phyloP scores from a whole-genome alignment of 2,113 vertebrate genomes.

The Lamprologus speciosus region DNA sequence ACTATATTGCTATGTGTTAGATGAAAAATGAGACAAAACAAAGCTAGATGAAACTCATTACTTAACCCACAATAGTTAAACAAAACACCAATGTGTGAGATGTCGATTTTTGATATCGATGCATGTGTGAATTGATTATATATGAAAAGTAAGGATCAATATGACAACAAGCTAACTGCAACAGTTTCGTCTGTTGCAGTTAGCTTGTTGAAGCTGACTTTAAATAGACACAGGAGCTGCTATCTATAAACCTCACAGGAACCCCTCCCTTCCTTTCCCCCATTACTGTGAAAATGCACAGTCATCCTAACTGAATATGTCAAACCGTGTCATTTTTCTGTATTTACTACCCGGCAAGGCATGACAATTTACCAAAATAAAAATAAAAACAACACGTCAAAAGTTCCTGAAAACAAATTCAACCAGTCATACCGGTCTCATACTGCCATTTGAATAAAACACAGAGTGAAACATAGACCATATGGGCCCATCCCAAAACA shows the following conservation, averaged over 20 bases:
- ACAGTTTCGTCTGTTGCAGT: not conserved
- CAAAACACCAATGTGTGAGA: not conserved
- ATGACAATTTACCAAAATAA: not conserved
- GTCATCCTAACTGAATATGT: constrained; percentile 20
- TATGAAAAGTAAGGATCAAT: not conserved
- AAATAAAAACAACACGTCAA: not conserved
- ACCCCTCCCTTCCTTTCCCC: not conserved
- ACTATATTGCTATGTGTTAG: not conserved
- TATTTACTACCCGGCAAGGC: not conserved
- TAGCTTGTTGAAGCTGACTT: not conserved
- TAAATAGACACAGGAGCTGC: constrained; percentile 24
- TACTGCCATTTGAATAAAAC: not conserved
- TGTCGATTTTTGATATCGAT: not conserved
- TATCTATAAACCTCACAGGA: constrained; percentile 23
- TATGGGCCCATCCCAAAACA: not conserved
- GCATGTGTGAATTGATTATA: not conserved
- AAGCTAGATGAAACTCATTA: not conserved
- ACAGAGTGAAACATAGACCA: not conserved
- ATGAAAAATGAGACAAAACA: not conserved
- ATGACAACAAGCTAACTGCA: not conserved
- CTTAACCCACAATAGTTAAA: not conserved
- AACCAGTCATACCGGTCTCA: not conserved
- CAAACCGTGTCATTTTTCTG: not conserved
- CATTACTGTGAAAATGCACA: constrained; percentile 35
- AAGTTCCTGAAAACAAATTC: not conserved